Evolutionary conservation across 2,797 vertebrate genomes (phyloP), one percentile per base, ranked within the genome.

Genomic region (Moxostoma hubbsi): DNA sequence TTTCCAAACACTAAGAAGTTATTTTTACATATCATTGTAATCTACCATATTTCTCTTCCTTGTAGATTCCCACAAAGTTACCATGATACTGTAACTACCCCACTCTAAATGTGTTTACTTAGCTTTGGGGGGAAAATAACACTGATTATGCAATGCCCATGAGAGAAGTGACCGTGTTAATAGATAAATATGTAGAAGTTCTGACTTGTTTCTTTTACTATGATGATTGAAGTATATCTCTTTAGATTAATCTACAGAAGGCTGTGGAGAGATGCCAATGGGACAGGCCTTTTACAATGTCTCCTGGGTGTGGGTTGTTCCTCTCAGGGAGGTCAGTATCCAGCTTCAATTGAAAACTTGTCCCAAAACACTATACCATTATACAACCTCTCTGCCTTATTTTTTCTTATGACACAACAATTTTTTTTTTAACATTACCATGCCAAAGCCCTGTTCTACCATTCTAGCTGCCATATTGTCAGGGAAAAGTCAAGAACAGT

Each of bases 291-390:
- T 68, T 54, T 47, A 50, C 15, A 2, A 1, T 47, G 47, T 75
- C 69, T 70, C 71, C 15, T 46, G 76, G 71, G 81, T 51, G 7
- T 69, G 75, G 81, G 76, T 64, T 76, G 64, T 13, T 64, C 63
- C 7, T 16, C 58, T 74, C 13, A 68, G 51, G 43, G 51, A 83
- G 46, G 45, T 50, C 66, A 71, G 74, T 68, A 75, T 62, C 49
- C 16, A 13, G 12, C 47, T 53, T 84, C 49, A 51, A 7, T 83
- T 70, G 59, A 77, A 79, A 72, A 51, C 15, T 50, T 51, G 45
- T 36, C 65, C 54, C 51, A 76, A 76, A 72, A 72, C 45, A 66
- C 49, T 63, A 10, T 15, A 72, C 58, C 45, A 45, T 43, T 45
- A 11, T 54, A 36, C 8, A 55, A 12, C 46, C 12, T 66, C n/a